Evolutionary conservation across 2,888 invertebrate species (phyloP), one percentile per base, ranked within the genome.

Genomic region (Dasypolia templi): DNA sequence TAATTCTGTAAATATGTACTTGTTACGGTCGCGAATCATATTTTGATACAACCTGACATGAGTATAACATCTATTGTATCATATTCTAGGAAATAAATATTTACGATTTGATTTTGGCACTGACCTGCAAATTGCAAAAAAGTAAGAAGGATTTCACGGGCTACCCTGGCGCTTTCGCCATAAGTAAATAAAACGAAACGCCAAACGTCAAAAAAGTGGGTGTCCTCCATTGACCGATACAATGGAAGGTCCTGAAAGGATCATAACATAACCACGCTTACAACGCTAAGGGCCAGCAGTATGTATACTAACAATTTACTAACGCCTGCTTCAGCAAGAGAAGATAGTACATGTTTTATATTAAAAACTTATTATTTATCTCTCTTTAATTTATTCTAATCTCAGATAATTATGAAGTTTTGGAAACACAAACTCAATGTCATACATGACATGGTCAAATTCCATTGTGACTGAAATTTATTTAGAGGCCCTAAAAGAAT

Each of bases 281-380:
- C 55, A 56, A 29, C n/a, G 22, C 14, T n/a, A 53, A 55, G 14
- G 11, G 42, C 32, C 17, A 44, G 22, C n/a, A 42, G 53, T 65
- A 70, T 53, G 44, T 64, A 71, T 26, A 56, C 70, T 65, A 55
- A 70, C 29, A 68, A 22, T 56, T 68, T 59, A 51, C 12, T 42
- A 72, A 22, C 9, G 42, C 42, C 17, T 42, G 72, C 42, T 72
- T 58, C 3, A 58, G 58, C 58, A 19, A 42, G 4, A 44, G 17
- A 35, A 44, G 5, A 22, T 67, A 29, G 44, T 32, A 42, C 19
- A 58, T 14, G 32, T 58, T 22, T 32, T 32, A n/a, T 39, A 32
- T 58, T 58, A 12, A 22, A 22, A 58, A 12, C 22, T 32, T 19
- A 12, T 55, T 17, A 32, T 58, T 58, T 56, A 32, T 56, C 5